Evolutionary conservation across 2,888 invertebrate genomes (phyloP).

Genomic region (Ceriagrion tenellum): DNA sequence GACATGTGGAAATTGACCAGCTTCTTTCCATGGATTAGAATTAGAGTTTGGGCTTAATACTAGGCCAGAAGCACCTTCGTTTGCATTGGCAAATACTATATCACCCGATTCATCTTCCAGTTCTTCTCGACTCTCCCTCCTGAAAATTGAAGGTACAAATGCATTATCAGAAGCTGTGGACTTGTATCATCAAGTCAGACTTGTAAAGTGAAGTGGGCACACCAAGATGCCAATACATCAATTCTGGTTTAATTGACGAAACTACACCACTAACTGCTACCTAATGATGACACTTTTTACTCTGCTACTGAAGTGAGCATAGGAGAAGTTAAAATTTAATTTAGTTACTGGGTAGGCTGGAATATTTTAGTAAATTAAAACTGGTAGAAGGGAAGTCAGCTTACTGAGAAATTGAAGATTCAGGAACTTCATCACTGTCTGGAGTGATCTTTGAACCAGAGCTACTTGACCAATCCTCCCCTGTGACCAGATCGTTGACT

Average conservation of each 20-base stretch:
- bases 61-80: background rate
- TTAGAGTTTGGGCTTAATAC: background rate
- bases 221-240: too few relatives aligned
- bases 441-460: slow-evolving; percentile 2
- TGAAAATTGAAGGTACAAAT: background rate
- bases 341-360: too few relatives aligned
- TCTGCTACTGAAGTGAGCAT: background rate
- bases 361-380: background rate
- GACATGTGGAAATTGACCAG: background rate
- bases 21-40: background rate
- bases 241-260: too few relatives aligned
- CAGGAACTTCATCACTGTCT: background rate
- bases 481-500: slow-evolving; percentile 76
- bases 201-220: too few relatives aligned
- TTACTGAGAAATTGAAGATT: slow-evolving; percentile 17
- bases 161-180: too few relatives aligned
- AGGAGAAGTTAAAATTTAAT: background rate
- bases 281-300: too few relatives aligned
- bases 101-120: slow-evolving; percentile 27
- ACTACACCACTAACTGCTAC: too few relatives aligned
- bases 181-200: too few relatives aligned
- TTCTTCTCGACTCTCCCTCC: slow-evolving; percentile 66
- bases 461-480: background rate
- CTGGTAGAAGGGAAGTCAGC: background rate
- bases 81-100: slow-evolving; percentile 35